Percentiles rank a stretch among this genome's conserved stretches.
Conservation (phyloP, 2,888 invertebrate species). For the Ryuthela nishihirai region DNA sequence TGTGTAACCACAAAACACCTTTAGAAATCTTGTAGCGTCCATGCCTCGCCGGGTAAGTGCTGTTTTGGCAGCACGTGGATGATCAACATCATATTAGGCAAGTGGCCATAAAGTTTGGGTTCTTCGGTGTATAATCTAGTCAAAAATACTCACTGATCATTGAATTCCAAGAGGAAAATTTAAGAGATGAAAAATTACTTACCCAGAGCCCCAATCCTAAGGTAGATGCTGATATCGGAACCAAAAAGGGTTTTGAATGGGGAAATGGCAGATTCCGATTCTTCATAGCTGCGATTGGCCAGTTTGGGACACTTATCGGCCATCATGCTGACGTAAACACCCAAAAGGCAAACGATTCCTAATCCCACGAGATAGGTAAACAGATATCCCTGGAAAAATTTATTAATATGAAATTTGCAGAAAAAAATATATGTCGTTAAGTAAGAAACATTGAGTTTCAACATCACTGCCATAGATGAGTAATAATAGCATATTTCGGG, state of each 20-base stretch:
- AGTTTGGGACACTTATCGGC: conserved; percentile 54
- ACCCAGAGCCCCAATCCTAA: conserved; percentile 57
- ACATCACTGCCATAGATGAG: too few relatives aligned
- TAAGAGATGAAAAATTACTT: conserved; percentile 42
- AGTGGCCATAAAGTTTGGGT: too few relatives aligned
- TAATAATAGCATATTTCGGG: too few relatives aligned
- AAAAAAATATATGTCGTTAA: too few relatives aligned
- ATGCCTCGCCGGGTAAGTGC: too few relatives aligned
- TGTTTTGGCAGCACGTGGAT: too few relatives aligned
- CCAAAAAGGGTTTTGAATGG: conserved; percentile 13
- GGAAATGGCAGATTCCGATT: conserved; percentile 4
- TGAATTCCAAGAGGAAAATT: not conserved
- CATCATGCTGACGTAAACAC: conserved; percentile 58
- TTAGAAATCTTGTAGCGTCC: too few relatives aligned
- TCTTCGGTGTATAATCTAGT: too few relatives aligned
- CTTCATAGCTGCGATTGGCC: conserved; percentile 1
- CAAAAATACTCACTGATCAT: not conserved
- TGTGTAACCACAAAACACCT: too few relatives aligned
- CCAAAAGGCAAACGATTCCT: conserved; percentile 57
- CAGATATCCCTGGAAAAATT: conserved; percentile 48
- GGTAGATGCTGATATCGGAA: conserved; percentile 47
- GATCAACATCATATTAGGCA: too few relatives aligned
- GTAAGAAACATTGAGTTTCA: too few relatives aligned
- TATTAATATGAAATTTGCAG: too few relatives aligned
- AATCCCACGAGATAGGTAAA: conserved; percentile 58